phyloP scores from a whole-genome alignment of 2,888 invertebrate species.

The Drosophila macrospina region DNA sequence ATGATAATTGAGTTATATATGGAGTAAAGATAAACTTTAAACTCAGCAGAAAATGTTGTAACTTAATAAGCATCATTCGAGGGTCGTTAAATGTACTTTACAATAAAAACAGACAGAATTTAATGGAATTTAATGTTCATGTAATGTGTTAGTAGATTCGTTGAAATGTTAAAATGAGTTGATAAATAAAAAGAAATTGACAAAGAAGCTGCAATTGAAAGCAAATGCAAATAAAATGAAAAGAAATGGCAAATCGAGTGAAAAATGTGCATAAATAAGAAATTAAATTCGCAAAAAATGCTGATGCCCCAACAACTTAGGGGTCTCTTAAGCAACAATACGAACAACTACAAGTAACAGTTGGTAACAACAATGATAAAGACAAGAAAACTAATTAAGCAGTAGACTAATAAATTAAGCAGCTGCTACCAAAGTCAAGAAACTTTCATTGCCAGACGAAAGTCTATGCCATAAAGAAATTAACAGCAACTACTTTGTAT shows the following conservation, averaged over 20 bases:
- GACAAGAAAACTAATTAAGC: constrained; percentile 70
- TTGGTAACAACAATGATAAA: constrained; percentile 38
- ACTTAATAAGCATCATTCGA: constrained; percentile 18
- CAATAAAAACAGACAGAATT: constrained; percentile 8
- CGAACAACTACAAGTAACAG: constrained; percentile 19
- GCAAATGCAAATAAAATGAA: constrained; percentile 1
- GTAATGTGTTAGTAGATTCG: constrained; percentile 25
- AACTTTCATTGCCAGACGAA: constrained; percentile 77
- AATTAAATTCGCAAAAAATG: constrained; percentile 46
- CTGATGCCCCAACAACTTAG: neutral
- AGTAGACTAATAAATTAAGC: constrained; percentile 75
- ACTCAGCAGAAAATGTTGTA: constrained; percentile 25
- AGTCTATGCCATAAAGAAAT: constrained; percentile 70
- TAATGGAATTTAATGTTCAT: constrained; percentile 25
- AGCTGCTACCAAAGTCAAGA: constrained; percentile 62
- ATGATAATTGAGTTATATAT: neutral
- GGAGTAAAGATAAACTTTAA: constrained; percentile 1
- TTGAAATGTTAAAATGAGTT: constrained; percentile 14
- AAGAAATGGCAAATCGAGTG: constrained; percentile 38
- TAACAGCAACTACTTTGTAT: constrained; percentile 52
- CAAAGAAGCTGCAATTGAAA: constrained; percentile 6
- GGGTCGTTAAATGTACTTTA: constrained; percentile 19
- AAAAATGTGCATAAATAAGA: constrained; percentile 44
- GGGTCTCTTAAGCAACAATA: constrained; percentile 7
- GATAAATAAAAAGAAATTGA: constrained; percentile 28